These are phyloP conservation scores for Thunnus thynnus DNA, from an alignment of 2,113 vertebrate genomes.

Conservation along the genomic window DNA sequence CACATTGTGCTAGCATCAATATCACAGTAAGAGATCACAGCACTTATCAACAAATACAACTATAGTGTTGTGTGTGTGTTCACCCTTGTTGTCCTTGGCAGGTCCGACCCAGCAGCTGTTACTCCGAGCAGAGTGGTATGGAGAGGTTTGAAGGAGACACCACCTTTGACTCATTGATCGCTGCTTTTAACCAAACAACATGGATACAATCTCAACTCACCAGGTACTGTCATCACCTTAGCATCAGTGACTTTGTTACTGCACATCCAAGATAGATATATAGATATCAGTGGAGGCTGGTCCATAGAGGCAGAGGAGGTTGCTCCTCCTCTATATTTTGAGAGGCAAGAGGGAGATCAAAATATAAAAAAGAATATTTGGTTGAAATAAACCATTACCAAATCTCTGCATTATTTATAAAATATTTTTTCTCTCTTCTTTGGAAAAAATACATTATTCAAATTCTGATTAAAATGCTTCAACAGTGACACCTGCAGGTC, in stretches of 20 bases:
- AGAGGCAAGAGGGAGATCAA: too few species aligned
- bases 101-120: slow-evolving; percentile 51
- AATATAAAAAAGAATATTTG: too few species aligned
- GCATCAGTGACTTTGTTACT: not conserved
- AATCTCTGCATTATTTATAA: too few species aligned
- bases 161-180: not conserved
- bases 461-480: too few species aligned
- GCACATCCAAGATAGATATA: not conserved
- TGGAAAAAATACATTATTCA: too few species aligned
- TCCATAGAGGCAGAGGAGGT: too few species aligned
- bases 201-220: slow-evolving; percentile 15
- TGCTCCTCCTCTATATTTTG: too few species aligned
- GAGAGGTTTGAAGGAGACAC: slow-evolving; percentile 19
- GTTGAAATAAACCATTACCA: too few species aligned
- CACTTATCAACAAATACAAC: not conserved
- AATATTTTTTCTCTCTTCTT: too few species aligned
- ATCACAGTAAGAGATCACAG: not conserved
- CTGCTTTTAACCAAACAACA: slow-evolving; percentile 31
- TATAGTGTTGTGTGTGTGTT: slow-evolving; percentile 4
- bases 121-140: slow-evolving; percentile 24
- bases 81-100: slow-evolving; percentile 33
- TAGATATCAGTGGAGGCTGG: too few species aligned
- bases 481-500: too few species aligned
- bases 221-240: slow-evolving; percentile 52
- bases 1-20: not conserved